Percentiles rank a stretch among this genome's conserved stretches.
phyloP scores from a whole-genome alignment of 2,113 vertebrate genomes.

The Picathartes gymnocephalus region DNA sequence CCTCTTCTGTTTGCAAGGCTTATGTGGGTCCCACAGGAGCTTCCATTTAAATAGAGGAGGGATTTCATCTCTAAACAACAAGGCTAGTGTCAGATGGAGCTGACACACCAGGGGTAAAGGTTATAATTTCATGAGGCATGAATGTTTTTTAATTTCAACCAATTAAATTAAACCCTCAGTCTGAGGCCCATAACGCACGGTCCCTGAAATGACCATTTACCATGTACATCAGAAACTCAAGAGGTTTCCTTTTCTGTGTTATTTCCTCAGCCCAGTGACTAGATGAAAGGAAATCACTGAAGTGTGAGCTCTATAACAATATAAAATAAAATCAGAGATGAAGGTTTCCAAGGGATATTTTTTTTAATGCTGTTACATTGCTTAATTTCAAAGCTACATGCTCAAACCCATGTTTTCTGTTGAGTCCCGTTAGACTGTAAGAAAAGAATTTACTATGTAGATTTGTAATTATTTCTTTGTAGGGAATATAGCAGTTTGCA shows the following conservation, averaged over 20 bases:
- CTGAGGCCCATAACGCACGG: neutral
- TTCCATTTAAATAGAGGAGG: constrained; percentile 50
- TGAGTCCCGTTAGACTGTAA: constrained; percentile 18
- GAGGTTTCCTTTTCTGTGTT: constrained; percentile 56
- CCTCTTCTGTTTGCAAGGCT: neutral
- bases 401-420: constrained; percentile 48
- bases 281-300: constrained; percentile 72
- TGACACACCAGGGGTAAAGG: constrained; percentile 58
- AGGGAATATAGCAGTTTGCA: constrained; percentile 7
- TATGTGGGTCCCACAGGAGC: constrained; percentile 29
- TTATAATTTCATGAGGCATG: constrained; percentile 70
- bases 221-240: constrained; percentile 57
- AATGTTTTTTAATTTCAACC: constrained; percentile 73
- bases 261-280: constrained; percentile 72
- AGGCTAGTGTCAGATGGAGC: constrained; percentile 51
- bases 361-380: constrained; percentile 60
- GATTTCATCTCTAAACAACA: constrained; percentile 56
- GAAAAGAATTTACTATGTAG: constrained; percentile 75
- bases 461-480: constrained; percentile 81
- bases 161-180: constrained; percentile 69
- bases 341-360: constrained; percentile 53
- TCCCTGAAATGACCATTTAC: constrained; percentile 67
- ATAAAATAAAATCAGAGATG: constrained; percentile 72
- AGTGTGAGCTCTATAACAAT: constrained; percentile 60
- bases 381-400: constrained; percentile 72